Evolutionary conservation across 1,140 invertebrate species (phyloP).

Genomic region (Brachionus angularis): DNA sequence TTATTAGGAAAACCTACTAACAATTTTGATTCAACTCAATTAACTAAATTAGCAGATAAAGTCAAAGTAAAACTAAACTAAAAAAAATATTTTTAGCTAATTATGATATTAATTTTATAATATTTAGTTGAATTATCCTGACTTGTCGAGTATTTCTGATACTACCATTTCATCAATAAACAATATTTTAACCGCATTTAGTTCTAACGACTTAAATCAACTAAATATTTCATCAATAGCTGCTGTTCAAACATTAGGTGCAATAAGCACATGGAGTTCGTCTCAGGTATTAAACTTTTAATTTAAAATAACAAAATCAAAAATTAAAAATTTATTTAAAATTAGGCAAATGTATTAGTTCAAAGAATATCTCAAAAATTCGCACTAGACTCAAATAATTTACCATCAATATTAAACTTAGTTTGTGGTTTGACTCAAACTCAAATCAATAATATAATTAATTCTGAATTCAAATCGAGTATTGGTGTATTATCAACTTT

Average conservation of each 20-base stretch:
- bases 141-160: not conserved
- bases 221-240: not conserved
- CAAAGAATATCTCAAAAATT: not conserved
- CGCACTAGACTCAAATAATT: no score
- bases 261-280: conserved; percentile 4
- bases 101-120: not conserved
- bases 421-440: not conserved
- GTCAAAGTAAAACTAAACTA: not conserved
- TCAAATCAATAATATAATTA: not conserved
- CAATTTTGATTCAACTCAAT: not conserved
- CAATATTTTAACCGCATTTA: conserved; percentile 3
- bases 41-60: not conserved
- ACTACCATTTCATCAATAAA: not conserved
- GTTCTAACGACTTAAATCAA: not conserved
- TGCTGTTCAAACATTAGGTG: conserved; percentile 1
- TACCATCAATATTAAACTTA: no score
- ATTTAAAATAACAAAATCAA: not conserved
- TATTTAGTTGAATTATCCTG: not conserved
- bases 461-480: not conserved
- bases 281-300: not conserved
- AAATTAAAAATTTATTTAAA: not conserved
- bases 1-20: not conserved
- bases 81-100: not conserved
- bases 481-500: not conserved
- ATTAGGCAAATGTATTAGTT: not conserved